Percentiles rank a stretch among this genome's conserved stretches.
These are phyloP conservation scores for Epizoanthus illoricatus DNA, from an alignment of 92 coral and sea anemone species.

Conservation along the genomic window DNA sequence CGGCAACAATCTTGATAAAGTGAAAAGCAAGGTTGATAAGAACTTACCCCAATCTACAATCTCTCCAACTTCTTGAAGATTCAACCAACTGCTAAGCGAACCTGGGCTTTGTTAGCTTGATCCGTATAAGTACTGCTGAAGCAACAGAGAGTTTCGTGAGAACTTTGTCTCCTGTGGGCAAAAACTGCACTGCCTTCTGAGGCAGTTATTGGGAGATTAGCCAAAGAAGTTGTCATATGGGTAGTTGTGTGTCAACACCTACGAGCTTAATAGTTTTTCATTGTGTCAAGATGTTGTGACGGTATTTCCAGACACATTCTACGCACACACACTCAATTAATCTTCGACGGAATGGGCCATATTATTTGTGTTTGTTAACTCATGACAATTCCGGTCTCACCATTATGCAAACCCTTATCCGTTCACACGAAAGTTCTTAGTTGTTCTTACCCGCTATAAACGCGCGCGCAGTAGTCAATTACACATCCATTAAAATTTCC, in stretches of 20 bases:
- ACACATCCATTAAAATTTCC: constrained; percentile 35
- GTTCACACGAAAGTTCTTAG: neutral
- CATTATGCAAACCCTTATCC: constrained; percentile 27
- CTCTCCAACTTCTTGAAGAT: neutral
- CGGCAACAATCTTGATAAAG: constrained; percentile 37
- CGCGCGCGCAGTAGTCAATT: constrained; percentile 17
- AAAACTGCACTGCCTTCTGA: neutral
- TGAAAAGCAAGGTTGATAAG: constrained; percentile 6
- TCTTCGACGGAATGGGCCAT: constrained; percentile 20
- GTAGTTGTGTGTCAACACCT: constrained; percentile 47
- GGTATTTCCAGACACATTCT: constrained; percentile 13
- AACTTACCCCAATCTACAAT: constrained; percentile 29
- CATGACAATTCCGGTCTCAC: neutral
- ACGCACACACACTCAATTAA: constrained; percentile 14
- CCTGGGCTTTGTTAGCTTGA: neutral
- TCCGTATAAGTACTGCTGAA: neutral
- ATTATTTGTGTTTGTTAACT: neutral
- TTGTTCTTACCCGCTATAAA: neutral
- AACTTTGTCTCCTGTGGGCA: constrained; percentile 15
- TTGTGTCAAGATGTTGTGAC: constrained; percentile 43
- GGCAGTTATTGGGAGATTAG: constrained; percentile 38
- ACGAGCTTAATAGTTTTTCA: constrained; percentile 42
- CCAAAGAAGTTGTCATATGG: constrained; percentile 45
- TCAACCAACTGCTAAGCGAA: no score
- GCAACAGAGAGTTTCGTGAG: constrained; percentile 21